Base-by-base conservation (phyloP, 2,888 invertebrate genomes). In the Drosophila helvetica region DNA sequence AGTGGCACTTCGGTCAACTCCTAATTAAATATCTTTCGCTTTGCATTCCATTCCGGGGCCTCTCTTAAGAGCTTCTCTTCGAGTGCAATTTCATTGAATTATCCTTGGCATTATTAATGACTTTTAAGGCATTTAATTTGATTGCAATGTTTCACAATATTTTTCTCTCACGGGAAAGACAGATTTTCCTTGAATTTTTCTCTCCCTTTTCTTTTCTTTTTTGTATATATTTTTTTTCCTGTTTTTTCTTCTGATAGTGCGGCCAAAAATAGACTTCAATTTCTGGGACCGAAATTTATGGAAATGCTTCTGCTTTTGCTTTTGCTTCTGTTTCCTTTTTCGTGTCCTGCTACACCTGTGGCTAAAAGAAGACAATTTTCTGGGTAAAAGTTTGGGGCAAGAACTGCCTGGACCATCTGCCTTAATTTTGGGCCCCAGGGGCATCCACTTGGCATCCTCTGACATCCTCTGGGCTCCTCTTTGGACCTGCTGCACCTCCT, bases 231-330 rank as follows among this genome's bases (percentile, higher is more conserved):
- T n/a, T n/a, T n/a, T n/a, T n/a, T n/a, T n/a, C n/a, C n/a, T n/a
- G n/a, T 30, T n/a, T 50, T 30, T 12, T 5, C 30, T 38, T 50
- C 22, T 51, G 38, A n/a, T 15, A 66, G 61, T 66, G 74, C 66
- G 73, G 60, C 85, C 75, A 70, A 75, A 83, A 83, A 84, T 81
- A 87, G 79, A 79, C 69, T 67, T 43, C 54, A 80, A 79, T 86
- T 84, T 69, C 74, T 73, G 38, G 38, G 84, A 65, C 64, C 30
- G 8, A 66, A 66, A 67, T 68, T 78, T 77, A 86, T 84, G 81
- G 77, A 80, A 81, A 79, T 81, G 53, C 59, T 67, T 73, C 72
- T 68, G 77, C 53, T 67, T 73, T 70, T 66, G 77, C 67, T 19
- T 30, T 46, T 3, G 54, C 56, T 51, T 42, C 48, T n/a, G 38